Evolutionary conservation across 2,797 vertebrate genomes (phyloP).

Genomic region (Cirrhinus mrigala): DNA sequence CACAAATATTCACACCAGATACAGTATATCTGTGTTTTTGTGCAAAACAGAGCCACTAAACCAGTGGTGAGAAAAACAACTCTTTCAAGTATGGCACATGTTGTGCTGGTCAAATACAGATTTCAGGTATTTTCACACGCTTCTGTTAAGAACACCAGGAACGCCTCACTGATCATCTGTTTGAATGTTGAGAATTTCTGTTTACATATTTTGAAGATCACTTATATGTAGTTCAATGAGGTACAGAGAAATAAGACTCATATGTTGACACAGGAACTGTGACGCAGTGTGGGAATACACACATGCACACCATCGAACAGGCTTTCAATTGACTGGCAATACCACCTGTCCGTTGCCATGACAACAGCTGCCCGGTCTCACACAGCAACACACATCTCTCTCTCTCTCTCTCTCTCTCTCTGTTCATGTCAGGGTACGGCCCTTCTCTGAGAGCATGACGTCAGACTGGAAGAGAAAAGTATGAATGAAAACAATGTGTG

Average conservation of each 20-base stretch:
- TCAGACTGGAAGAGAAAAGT: constrained; percentile 69
- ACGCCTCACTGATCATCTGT: background rate
- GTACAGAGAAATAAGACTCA: background rate
- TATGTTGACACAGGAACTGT: constrained; percentile 36
- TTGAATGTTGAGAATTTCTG: background rate
- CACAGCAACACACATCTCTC: constrained; percentile 37
- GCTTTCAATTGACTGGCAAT: constrained; percentile 73
- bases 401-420: constrained; percentile 41
- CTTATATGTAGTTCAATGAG: background rate
- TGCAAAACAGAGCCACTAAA: background rate
- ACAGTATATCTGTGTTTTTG: background rate
- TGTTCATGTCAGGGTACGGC: constrained; percentile 61
- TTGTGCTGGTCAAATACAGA: background rate
- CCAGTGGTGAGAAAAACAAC: background rate
- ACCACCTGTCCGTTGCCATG: constrained; percentile 69
- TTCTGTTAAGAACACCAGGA: background rate
- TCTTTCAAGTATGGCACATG: background rate
- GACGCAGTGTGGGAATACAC: constrained; percentile 39
- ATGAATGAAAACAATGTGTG: constrained; percentile 71
- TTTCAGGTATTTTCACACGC: constrained; percentile 8
- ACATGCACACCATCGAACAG: constrained; percentile 46
- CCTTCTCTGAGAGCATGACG: constrained; percentile 66
- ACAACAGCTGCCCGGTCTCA: constrained; percentile 58
- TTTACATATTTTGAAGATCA: background rate
- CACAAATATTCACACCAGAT: constrained; percentile 31